Evolutionary conservation across 2,797 vertebrate species (phyloP).

Genomic region (Neomorphus geoffroyi): DNA sequence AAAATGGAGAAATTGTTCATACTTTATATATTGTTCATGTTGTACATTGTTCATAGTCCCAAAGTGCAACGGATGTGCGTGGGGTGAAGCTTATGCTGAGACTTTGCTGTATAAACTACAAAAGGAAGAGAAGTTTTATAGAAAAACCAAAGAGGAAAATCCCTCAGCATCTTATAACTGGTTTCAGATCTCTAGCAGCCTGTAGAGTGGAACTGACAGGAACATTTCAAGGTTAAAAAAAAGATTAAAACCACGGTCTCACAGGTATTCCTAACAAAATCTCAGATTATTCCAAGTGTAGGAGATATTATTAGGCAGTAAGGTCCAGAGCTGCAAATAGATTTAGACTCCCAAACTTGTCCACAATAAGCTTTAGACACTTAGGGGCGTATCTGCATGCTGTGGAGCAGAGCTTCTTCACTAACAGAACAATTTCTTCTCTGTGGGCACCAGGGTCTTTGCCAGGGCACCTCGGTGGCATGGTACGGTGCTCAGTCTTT

Average conservation of each 20-base stretch:
- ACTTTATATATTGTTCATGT: not conserved
- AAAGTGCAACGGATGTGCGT: not conserved
- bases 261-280: constrained; percentile 5
- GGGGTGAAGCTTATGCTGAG: not conserved
- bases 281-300: not conserved
- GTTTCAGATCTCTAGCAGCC: constrained; percentile 5
- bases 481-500: not conserved
- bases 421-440: not conserved
- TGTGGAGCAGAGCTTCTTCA: not conserved
- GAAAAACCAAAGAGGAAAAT: not conserved
- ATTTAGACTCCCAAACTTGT: not conserved
- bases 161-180: not conserved
- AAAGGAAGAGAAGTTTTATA: not conserved
- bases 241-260: not conserved
- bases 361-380: not conserved
- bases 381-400: not conserved
- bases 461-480: not conserved
- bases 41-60: not conserved
- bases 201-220: not conserved
- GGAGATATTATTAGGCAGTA: not conserved
- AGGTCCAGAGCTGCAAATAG: not conserved
- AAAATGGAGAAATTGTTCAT: not conserved
- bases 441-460: not conserved
- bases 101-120: not conserved
- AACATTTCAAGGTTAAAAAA: constrained; percentile 26